Conservation (phyloP, 2,888 invertebrate genomes). For the Pyralis farinalis region DNA sequence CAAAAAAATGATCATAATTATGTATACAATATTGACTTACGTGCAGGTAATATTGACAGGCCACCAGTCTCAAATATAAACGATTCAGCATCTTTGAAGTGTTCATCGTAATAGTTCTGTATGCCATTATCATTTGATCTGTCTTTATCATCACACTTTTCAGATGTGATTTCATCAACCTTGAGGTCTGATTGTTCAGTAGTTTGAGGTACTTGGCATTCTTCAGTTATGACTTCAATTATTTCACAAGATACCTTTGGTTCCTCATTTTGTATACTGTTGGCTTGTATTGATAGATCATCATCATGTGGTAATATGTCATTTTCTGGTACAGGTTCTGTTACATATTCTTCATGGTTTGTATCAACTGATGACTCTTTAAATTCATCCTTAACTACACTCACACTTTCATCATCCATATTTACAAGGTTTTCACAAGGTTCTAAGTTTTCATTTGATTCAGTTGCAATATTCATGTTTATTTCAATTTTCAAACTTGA, state of each 20-base stretch:
- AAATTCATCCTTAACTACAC: slow-evolving; percentile 22
- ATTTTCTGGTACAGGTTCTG: slow-evolving; percentile 28
- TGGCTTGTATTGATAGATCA: slow-evolving; percentile 19
- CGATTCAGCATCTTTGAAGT: slow-evolving; percentile 90
- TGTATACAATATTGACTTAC: slow-evolving; percentile 48
- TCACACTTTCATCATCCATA: slow-evolving; percentile 22
- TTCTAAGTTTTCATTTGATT: slow-evolving; percentile 31
- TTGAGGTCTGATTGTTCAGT: slow-evolving; percentile 28
- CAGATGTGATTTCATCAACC: slow-evolving; percentile 27
- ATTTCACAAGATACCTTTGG: slow-evolving; percentile 34
- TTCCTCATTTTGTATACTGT: slow-evolving; percentile 22
- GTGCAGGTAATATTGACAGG: slow-evolving; percentile 58
- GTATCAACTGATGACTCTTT: slow-evolving; percentile 25
- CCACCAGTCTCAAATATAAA: slow-evolving; percentile 86
- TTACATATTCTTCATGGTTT: slow-evolving; percentile 45
- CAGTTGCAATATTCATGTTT: slow-evolving; percentile 43
- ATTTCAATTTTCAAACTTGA: slow-evolving; percentile 65
- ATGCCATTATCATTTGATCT: slow-evolving; percentile 43
- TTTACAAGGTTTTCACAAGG: slow-evolving; percentile 25
- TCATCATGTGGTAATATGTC: slow-evolving; percentile 24
- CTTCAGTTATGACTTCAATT: slow-evolving; percentile 41
- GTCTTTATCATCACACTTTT: slow-evolving; percentile 47
- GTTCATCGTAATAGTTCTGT: slow-evolving; percentile 81
- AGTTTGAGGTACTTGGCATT: slow-evolving; percentile 31
- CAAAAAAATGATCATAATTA: no score